Evolutionary conservation across 2,797 vertebrate species (phyloP), one percentile per base, ranked within the genome.

Genomic region (Protonibea diacanthus): DNA sequence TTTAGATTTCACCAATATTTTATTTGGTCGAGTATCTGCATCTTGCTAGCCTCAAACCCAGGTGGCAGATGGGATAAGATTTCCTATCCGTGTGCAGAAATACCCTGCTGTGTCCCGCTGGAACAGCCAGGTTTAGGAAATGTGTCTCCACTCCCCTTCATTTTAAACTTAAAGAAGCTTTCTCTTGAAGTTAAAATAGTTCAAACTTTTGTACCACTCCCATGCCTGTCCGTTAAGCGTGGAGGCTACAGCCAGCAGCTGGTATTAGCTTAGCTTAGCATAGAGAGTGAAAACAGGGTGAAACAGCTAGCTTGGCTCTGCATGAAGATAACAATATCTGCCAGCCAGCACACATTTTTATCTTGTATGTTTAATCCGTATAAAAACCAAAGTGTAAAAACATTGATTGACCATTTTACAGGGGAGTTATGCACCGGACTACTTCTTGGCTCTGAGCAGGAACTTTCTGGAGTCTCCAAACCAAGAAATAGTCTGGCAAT

Each of bases 41-140:
- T 88, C 66, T 80, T 82, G 60, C 62, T 73, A 53, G 45, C 48
- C 42, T 78, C 59, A 67, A 81, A 70, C 56, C 87, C 86, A 91
- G 87, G 85, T 90, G 86, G 87, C 80, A 71, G 77, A 76, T 69
- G 51, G 74, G 78, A 83, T 84, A 84, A 85, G 68, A 81, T 91
- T 91, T 91, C 85, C 55, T 86, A 55, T 81, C 71, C 51, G 74
- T 81, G 74, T 83, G 72, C 64, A 76, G 74, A 86, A 75, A 70
- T 71, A 47, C 58, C 82, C 69, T 47, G 69, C 74, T 78, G 33
- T 78, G 70, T 85, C 52, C 56, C 38, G 40, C 38, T 62, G 44
- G 74, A 83, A 33, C 10, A 72, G 42, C 61, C 48, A 58, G 56
- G 63, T 75, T 83, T 58, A 42, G 57, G 65, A 68, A 67, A 63